Evolutionary conservation across 2,888 invertebrate species (phyloP), one percentile per base, ranked within the genome.

Genomic region (Oeneis ivallda): DNA sequence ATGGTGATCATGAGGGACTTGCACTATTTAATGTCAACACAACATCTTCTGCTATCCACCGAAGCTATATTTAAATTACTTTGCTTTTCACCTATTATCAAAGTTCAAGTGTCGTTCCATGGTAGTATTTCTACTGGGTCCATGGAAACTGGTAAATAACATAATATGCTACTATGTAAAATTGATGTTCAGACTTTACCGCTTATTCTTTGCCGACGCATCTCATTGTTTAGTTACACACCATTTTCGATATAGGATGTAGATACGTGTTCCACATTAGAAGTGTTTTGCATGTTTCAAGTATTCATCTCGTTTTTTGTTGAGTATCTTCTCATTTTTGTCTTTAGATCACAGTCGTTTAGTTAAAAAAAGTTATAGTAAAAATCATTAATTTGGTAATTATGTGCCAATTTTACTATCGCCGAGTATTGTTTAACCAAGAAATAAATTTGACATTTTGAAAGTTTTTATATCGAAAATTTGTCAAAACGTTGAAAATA

Each of bases 181-280:
- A 86, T 87, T 85, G 82, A 74, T 79, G 81, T 84, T 85, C 82
- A 83, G 80, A 80, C 75, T 76, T 80, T 81, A 80, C 79, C 74
- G 82, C 84, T 85, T 68, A 53, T 74, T 80, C 78, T 74, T 79
- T 80, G 74, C 76, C 76, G 76, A 80, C 73, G 75, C 82, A 82
- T 83, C 83, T 72, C 74, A 72, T 73, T 83, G 80, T 81, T 82
- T 79, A 80, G 82, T 82, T 79, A 79, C 76, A 83, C 87, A 87
- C 83, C 86, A 88, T 88, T 87, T 86, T 86, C 85, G 83, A 84
- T 84, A 83, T 81, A 83, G 75, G 78, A 66, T 71, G 70, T 78
- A 76, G 72, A 70, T 70, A 66, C 39, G 56, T 60, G 67, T 69
- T 73, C 64, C 72, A 69, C 72, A 72, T 77, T 81, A 78, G 77